A percentile compares a stretch with the other conserved stretches of the same genome.
These are phyloP conservation scores for Cladorhizidae sp. DNA, from an alignment of 37 sponge, comb jelly and placozoan genomes.

Conservation along the genomic window DNA sequence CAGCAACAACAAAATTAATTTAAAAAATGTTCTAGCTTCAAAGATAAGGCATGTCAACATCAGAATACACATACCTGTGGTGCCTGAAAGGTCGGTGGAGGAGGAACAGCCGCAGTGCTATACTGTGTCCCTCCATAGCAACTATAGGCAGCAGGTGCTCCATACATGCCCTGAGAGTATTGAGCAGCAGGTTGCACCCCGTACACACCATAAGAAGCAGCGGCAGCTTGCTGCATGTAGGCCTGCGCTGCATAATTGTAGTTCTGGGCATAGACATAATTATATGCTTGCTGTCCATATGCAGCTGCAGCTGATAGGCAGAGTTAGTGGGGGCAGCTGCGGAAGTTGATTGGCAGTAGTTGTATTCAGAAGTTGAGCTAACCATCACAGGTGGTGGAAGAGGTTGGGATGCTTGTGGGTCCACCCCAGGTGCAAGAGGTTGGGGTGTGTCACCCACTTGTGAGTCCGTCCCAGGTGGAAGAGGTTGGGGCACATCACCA, in stretches of 20 bases:
- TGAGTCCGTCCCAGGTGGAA: no score
- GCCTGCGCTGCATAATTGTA: constrained; percentile 7
- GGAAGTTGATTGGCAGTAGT: neutral
- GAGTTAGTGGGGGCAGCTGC: neutral
- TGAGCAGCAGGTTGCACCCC: neutral
- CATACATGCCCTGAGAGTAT: constrained; percentile 16
- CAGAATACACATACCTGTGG: no score
- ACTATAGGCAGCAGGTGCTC: neutral
- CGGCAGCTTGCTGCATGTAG: constrained; percentile 37
- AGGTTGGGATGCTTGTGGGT: no score
- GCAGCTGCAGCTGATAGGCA: constrained; percentile 7
- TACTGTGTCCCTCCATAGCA: neutral
- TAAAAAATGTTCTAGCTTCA: no score
- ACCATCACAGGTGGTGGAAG: neutral
- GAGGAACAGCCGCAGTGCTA: no score
- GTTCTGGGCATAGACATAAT: constrained; percentile 18
- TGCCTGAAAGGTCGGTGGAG: no score
- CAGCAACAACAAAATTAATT: no score
- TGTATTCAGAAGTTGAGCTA: neutral
- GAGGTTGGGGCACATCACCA: no score
- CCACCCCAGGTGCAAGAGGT: no score
- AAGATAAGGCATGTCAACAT: no score
- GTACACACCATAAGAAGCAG: constrained; percentile 16
- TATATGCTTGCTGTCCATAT: constrained; percentile 6
- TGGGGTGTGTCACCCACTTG: no score